Percentiles rank a stretch among this genome's conserved stretches.
These are phyloP conservation scores for Peromyscus maniculatus DNA, from an alignment of 2,113 vertebrate genomes.

Conservation along the genomic window DNA sequence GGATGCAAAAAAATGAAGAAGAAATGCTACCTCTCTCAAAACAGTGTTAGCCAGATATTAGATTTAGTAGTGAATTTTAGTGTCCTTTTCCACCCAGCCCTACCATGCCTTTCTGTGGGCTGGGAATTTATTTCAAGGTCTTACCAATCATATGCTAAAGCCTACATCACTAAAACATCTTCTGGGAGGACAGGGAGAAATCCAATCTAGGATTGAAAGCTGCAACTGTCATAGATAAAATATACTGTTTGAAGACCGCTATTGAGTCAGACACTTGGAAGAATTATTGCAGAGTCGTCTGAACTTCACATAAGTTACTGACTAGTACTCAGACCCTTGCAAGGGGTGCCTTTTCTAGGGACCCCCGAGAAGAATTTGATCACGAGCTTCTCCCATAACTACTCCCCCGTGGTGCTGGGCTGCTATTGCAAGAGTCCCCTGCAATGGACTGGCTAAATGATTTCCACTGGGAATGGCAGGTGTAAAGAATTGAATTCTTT, in stretches of 20 bases:
- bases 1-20: slow-evolving; percentile 51
- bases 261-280: slow-evolving; percentile 82
- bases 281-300: slow-evolving; percentile 73
- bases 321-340: slow-evolving; percentile 62
- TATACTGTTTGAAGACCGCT: slow-evolving; percentile 76
- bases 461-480: slow-evolving; percentile 53
- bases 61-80: slow-evolving; percentile 75
- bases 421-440: neutral
- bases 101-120: slow-evolving; percentile 67
- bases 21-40: slow-evolving; percentile 41
- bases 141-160: slow-evolving; percentile 77
- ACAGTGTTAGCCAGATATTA: slow-evolving; percentile 48
- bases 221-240: slow-evolving; percentile 83
- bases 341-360: slow-evolving; percentile 53
- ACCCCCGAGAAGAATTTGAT: slow-evolving; percentile 6
- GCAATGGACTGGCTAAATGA: slow-evolving; percentile 37
- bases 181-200: slow-evolving; percentile 79
- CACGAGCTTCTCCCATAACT: slow-evolving; percentile 2
- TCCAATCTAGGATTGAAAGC: slow-evolving; percentile 78
- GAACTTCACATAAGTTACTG: slow-evolving; percentile 82
- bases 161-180: slow-evolving; percentile 82
- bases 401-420: neutral
- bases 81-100: slow-evolving; percentile 38
- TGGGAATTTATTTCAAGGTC: slow-evolving; percentile 77
- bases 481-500: slow-evolving; percentile 34